Evolutionary conservation across 2,888 invertebrate genomes (phyloP).

Genomic region (Heliconius hortense): DNA sequence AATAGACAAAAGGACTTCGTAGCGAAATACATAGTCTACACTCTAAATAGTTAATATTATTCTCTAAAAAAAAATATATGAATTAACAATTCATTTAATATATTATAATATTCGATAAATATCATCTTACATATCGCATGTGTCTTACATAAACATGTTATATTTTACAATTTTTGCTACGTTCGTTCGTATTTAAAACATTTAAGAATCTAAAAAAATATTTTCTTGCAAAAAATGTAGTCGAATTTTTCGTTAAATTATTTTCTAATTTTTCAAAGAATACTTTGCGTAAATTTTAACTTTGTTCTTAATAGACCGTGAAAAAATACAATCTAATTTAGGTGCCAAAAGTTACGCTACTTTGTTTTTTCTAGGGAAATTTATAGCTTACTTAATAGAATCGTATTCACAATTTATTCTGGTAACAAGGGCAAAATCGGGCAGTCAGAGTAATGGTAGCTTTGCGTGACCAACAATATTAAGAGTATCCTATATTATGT

Average conservation of each 20-base stretch:
- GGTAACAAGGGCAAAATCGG: conserved; percentile 57
- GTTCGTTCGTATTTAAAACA: background rate
- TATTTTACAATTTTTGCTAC: background rate
- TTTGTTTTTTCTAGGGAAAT: conserved; percentile 35
- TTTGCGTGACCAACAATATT: conserved; percentile 64
- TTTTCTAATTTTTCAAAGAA: conserved; percentile 1
- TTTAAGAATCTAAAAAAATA: background rate
- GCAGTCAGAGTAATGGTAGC: conserved; percentile 63
- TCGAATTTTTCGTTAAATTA: background rate
- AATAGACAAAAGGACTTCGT: conserved; percentile 37
- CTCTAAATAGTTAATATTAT: conserved; percentile 13
- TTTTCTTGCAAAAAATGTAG: background rate
- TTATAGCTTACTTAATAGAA: conserved; percentile 50
- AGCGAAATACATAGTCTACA: background rate
- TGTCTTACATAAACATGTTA: background rate
- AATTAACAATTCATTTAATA: background rate
- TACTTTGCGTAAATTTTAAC: background rate
- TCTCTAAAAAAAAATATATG: background rate
- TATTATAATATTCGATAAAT: background rate
- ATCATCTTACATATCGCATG: background rate
- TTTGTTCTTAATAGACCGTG: conserved; percentile 12
- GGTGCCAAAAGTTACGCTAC: conserved; percentile 27
- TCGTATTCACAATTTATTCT: conserved; percentile 55
- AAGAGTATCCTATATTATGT: conserved; percentile 52
- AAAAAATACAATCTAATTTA: conserved; percentile 30